Percentiles rank a stretch among this genome's conserved stretches.
phyloP scores from a whole-genome alignment of 2,113 vertebrate species.

The Nesogale talazaci region DNA sequence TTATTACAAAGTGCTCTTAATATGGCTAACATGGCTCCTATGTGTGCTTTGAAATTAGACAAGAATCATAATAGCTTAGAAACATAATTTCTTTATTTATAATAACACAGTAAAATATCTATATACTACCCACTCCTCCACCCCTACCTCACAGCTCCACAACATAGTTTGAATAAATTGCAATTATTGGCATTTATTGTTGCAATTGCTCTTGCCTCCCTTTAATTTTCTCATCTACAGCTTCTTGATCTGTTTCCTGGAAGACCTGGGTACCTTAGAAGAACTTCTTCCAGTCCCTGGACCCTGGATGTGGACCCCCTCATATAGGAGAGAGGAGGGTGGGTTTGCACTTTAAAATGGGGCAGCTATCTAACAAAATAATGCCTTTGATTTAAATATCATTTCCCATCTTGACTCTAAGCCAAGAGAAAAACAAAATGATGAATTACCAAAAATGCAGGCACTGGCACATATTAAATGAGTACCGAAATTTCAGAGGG shows the following conservation, averaged over 20 bases:
- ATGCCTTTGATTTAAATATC: conserved; percentile 58
- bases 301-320: not conserved
- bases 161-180: not conserved
- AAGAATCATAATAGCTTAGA: conserved; percentile 50
- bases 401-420: conserved; percentile 69
- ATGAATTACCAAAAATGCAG: not conserved
- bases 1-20: conserved; percentile 72
- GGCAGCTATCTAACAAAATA: conserved; percentile 34
- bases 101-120: conserved; percentile 13
- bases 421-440: conserved; percentile 45
- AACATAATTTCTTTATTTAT: not conserved
- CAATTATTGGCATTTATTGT: not conserved
- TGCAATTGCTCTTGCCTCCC: not conserved
- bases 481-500: conserved; percentile 4
- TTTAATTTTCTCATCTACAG: conserved; percentile 31
- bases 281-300: not conserved
- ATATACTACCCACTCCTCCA: not conserved
- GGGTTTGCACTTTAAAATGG: conserved; percentile 64
- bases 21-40: conserved; percentile 62
- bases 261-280: not conserved
- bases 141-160: not conserved
- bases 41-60: conserved; percentile 64
- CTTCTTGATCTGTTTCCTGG: not conserved
- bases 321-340: not conserved
- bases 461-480: conserved; percentile 46